Conservation (phyloP, 2,113 vertebrate genomes). For the Anarhynchus alexandrinus region DNA sequence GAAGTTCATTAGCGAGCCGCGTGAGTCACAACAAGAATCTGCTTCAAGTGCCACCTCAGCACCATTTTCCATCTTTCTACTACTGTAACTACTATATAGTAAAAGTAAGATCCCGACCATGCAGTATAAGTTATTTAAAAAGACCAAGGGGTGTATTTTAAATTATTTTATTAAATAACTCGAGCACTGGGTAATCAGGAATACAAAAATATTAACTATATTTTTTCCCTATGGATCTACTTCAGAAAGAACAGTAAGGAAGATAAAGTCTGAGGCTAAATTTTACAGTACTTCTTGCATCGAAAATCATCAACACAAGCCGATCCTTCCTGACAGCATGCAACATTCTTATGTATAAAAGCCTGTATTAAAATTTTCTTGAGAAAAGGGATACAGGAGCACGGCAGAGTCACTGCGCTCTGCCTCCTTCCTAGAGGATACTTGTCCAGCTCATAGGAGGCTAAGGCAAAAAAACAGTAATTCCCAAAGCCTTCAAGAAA, state of each 20-base stretch:
- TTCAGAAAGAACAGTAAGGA: background rate
- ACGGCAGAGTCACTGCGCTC: background rate
- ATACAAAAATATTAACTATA: background rate
- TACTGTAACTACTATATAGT: background rate
- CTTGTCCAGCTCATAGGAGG: background rate
- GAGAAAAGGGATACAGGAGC: background rate
- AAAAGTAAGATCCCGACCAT: background rate
- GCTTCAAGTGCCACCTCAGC: background rate
- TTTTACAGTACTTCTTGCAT: background rate
- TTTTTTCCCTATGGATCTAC: background rate
- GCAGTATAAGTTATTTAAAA: background rate
- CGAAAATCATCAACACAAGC: background rate
- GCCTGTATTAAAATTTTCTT: background rate
- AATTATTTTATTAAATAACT: background rate
- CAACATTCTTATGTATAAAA: fast-evolving
- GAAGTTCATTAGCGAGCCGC: background rate
- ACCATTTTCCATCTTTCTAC: background rate
- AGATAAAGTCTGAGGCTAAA: background rate
- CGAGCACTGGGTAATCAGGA: background rate
- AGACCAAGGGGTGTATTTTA: background rate
- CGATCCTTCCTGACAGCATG: background rate
- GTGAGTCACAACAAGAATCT: background rate
- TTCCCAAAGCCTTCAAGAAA: background rate
- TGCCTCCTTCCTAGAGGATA: background rate
- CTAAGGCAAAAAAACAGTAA: fast-evolving